Percentiles rank a stretch among this genome's conserved stretches.
Conservation (phyloP, 2,113 vertebrate genomes). For the Pituophis catenifer region DNA sequence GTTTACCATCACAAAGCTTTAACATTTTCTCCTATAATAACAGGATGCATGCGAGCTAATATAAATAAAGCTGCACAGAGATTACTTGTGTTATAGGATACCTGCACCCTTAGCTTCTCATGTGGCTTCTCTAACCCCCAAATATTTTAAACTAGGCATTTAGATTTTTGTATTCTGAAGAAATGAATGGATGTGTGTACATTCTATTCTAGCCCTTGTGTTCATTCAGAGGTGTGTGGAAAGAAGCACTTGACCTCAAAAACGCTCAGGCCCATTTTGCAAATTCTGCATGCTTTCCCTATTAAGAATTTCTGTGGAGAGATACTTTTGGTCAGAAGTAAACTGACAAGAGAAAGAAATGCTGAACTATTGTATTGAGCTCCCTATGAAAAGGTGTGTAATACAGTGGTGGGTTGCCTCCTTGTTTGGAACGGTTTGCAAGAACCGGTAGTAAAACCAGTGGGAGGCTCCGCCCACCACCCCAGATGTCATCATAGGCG, state of each 20-base stretch:
- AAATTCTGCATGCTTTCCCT: neutral
- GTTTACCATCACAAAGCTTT: neutral
- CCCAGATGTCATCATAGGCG: accelerated
- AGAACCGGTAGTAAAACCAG: too few species aligned
- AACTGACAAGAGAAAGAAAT: neutral
- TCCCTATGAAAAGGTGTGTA: neutral
- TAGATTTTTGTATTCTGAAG: neutral
- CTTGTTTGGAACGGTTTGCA: accelerated
- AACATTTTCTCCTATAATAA: neutral
- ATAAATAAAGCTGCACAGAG: neutral
- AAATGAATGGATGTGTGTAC: neutral
- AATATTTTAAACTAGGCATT: neutral
- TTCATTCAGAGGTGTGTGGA: neutral
- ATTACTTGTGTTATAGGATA: neutral
- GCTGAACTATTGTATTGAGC: neutral
- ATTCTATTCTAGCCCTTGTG: neutral
- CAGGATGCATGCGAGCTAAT: neutral
- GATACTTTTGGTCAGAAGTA: neutral
- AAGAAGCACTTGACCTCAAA: neutral
- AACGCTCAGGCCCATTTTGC: neutral
- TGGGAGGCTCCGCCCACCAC: too few species aligned
- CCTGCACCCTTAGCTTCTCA: neutral
- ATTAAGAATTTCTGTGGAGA: neutral
- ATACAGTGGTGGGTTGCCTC: too few species aligned
- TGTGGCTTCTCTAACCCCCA: neutral